Conservation (phyloP, 1,140 invertebrate genomes). For the Drosophila varians region DNA sequence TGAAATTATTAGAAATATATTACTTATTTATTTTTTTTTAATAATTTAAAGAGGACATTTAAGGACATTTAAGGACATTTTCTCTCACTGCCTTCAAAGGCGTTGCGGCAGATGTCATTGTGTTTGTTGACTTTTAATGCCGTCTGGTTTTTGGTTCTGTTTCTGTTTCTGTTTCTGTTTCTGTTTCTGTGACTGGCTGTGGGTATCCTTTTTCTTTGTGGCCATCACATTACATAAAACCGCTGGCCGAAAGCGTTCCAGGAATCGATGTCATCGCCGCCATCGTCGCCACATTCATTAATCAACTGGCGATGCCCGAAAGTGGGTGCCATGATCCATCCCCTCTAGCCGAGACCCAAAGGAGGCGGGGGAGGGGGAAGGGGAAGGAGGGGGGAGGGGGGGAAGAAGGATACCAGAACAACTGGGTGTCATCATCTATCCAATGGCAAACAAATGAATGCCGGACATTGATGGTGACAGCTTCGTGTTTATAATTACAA, state of each 20-base stretch:
- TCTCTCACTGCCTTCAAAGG: slow-evolving; percentile 4
- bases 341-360: no score
- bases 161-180: neutral
- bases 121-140: slow-evolving; percentile 54
- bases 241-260: slow-evolving; percentile 15
- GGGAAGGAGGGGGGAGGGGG: neutral
- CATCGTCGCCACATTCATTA: slow-evolving; percentile 57
- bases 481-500: slow-evolving; percentile 59
- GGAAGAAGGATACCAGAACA: slow-evolving; percentile 1
- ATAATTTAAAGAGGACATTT: no score
- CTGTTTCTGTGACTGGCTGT: neutral
- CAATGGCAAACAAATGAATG: slow-evolving; percentile 45
- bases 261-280: slow-evolving; percentile 52
- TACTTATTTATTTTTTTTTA: no score
- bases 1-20: no score
- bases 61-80: no score
- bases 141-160: slow-evolving; percentile 17
- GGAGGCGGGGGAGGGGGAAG: neutral
- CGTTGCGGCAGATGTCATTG: slow-evolving; percentile 50
- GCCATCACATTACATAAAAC: slow-evolving; percentile 47
- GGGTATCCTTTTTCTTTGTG: slow-evolving; percentile 25
- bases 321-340: neutral
- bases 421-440: slow-evolving; percentile 36
- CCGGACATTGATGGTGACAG: slow-evolving; percentile 58
- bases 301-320: slow-evolving; percentile 32